Evolutionary conservation across 2,888 invertebrate species (phyloP), one percentile per base, ranked within the genome.

Genomic region (Hyposoter dolosus): DNA sequence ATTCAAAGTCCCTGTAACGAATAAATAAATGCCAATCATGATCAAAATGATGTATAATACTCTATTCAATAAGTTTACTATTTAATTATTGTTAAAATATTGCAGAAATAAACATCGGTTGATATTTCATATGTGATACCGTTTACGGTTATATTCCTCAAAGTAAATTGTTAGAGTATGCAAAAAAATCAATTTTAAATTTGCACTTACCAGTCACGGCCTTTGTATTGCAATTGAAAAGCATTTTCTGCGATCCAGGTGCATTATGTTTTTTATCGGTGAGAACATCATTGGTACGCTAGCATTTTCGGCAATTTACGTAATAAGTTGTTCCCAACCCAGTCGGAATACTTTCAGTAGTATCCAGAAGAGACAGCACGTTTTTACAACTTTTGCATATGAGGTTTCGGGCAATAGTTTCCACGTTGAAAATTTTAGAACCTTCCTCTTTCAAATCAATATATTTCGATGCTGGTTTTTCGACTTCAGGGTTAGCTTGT

Each of bases 351-450:
- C 40, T 40, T 7, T 40, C 4, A 40, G 40, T 40, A 40, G 40
- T 40, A 40, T 40, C 40, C 40, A 40, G 7, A 40, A 40, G 40
- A 40, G 40, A 40, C 3, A 40, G 3, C 40, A 5, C 7, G 40
- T 3, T 7, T 40, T 40, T 3, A 40, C 40, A 7, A 7, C 40
- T 5, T 40, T 5, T 40, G 40, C 40, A 40, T 66, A 66, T 43
- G n/a, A 66, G 40, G 3, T 43, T n/a, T 40, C n/a, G 66, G 40
- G 66, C 66, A 66, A 66, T 66, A 40, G 17, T 66, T 40, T 66
- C 66, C 5, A 35, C 66, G 43, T 40, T 40, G 40, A 40, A 40
- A 3, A 40, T 5, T 40, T 40, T 40, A 40, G 4, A 40, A 7
- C 40, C 40, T 40, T 5, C 40, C 40, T 40, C 40, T 40, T 40